phyloP scores from a whole-genome alignment of 2,113 vertebrate genomes.

The Perca fluviatilis region DNA sequence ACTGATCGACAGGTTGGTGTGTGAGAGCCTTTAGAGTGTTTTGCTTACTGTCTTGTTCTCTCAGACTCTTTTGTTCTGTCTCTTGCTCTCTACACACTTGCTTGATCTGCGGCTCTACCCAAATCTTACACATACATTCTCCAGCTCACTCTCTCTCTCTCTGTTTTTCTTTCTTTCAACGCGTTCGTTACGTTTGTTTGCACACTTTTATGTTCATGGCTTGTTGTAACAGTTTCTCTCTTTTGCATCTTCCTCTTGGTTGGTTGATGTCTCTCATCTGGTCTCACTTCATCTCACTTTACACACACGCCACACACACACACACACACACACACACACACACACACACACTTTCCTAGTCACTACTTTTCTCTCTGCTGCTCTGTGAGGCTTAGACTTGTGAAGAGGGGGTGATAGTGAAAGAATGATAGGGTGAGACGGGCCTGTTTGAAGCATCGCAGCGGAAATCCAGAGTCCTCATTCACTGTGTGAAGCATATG shows the following conservation, averaged over 20 bases:
- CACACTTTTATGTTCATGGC: neutral
- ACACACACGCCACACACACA: constrained; percentile 24
- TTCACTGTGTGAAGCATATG: constrained; percentile 60
- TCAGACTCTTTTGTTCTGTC: neutral
- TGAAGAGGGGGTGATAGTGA: constrained; percentile 50
- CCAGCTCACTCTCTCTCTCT: neutral
- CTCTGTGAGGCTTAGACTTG: constrained; percentile 35
- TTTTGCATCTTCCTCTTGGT: constrained; percentile 14
- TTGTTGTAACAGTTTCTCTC: neutral
- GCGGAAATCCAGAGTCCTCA: constrained; percentile 63
- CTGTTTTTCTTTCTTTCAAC: neutral
- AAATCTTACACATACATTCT: neutral
- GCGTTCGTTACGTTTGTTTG: neutral
- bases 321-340: constrained; percentile 26
- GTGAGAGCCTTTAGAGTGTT: neutral
- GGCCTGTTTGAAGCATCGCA: constrained; percentile 62
- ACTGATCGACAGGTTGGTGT: no score
- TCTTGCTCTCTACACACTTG: neutral
- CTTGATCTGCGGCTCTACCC: neutral
- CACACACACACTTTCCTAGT: constrained; percentile 12
- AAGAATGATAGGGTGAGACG: constrained; percentile 52
- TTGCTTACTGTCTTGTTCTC: neutral
- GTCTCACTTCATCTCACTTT: constrained; percentile 28
- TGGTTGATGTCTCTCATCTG: neutral
- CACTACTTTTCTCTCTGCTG: neutral